Conservation (phyloP, 92 coral and sea anemone species). For the Palythoa grandiflora region DNA sequence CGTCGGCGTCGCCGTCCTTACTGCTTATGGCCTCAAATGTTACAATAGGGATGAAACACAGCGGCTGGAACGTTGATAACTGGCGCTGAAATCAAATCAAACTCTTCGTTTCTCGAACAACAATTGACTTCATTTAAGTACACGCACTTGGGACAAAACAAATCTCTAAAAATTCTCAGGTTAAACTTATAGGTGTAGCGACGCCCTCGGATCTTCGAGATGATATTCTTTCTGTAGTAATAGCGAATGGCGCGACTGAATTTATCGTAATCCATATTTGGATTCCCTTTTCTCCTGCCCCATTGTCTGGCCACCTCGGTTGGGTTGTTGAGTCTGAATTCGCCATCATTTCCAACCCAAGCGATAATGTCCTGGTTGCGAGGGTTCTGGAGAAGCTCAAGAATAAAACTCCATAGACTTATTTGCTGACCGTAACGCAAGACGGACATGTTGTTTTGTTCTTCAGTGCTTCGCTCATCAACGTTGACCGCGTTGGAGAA, state of each 20-base stretch:
- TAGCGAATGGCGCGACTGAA: conserved; percentile 28
- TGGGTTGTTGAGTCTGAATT: conserved; percentile 4
- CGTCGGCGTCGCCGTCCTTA: too few relatives aligned
- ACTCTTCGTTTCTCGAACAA: not conserved
- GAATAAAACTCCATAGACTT: not conserved
- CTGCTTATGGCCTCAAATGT: too few relatives aligned
- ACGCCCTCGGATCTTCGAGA: conserved; percentile 5
- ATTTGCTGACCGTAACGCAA: not conserved
- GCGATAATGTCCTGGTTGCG: not conserved
- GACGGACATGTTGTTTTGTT: not conserved
- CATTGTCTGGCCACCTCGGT: conserved; percentile 21
- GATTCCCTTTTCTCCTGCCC: conserved; percentile 16
- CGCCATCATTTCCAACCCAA: conserved; percentile 19
- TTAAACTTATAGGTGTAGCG: conserved; percentile 20
- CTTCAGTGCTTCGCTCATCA: not conserved
- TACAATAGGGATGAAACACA: not conserved
- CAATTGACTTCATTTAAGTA: not conserved
- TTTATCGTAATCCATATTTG: conserved; percentile 16
- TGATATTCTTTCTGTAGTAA: conserved; percentile 18
- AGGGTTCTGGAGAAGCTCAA: not conserved
- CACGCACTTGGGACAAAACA: not conserved
- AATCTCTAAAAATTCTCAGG: not conserved
- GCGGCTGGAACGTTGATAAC: not conserved
- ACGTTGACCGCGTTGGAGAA: not conserved
- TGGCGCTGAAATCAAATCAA: not conserved